phyloP scores from a whole-genome alignment of 2,113 vertebrate genomes.

The Sterrhoptilus dennistouni region DNA sequence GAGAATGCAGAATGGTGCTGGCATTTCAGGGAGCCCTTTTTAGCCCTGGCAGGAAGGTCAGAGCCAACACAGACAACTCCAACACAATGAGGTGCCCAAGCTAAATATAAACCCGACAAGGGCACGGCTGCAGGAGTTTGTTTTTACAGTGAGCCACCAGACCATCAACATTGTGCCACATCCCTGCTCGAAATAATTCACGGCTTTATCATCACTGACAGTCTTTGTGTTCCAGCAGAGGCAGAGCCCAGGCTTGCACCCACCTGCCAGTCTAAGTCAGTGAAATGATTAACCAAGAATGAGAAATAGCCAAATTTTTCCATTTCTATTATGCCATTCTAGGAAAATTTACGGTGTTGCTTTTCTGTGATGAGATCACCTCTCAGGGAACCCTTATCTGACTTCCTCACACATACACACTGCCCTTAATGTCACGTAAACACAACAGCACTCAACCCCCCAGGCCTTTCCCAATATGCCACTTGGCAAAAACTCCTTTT shows the following conservation, averaged over 20 bases:
- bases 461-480: not conserved
- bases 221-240: conserved; percentile 16
- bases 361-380: not conserved
- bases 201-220: conserved; percentile 15
- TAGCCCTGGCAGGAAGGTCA: conserved; percentile 43
- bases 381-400: not conserved
- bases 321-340: not conserved
- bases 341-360: not conserved
- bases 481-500: not conserved
- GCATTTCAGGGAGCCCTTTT: conserved; percentile 34
- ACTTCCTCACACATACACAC: not conserved
- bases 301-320: not conserved
- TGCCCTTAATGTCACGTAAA: not conserved
- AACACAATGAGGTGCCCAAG: conserved; percentile 26
- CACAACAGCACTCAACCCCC: not conserved
- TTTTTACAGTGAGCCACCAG: conserved; percentile 18
- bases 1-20: not conserved
- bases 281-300: conserved; percentile 5
- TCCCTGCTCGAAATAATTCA: conserved; percentile 21
- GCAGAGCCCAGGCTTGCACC: not conserved
- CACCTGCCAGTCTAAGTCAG: not conserved
- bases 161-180: not conserved
- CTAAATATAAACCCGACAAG: not conserved
- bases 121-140: not conserved
- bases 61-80: conserved; percentile 6